Conservation (phyloP, 2,888 invertebrate species). For the Sphinx pinastri region DNA sequence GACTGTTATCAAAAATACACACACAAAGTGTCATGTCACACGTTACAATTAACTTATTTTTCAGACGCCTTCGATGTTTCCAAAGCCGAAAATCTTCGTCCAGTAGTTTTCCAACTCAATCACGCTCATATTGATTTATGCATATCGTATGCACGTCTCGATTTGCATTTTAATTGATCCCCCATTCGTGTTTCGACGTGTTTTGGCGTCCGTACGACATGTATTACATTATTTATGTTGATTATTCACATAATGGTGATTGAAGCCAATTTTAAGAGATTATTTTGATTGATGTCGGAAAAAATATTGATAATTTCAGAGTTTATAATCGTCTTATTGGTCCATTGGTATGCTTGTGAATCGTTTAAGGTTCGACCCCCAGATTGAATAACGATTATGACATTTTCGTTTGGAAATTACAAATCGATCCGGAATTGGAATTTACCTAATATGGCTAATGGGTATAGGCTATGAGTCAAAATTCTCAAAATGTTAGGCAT, state of each 20-base stretch:
- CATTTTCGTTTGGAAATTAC: background rate
- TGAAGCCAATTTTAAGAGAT: constrained; percentile 2
- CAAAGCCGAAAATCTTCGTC: background rate
- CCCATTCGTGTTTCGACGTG: constrained; percentile 3
- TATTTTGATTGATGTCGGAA: background rate
- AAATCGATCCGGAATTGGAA: too few species aligned
- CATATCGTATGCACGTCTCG: background rate
- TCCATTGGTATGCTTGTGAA: background rate
- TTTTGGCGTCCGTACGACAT: background rate
- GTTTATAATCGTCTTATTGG: too few species aligned
- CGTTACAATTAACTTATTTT: background rate
- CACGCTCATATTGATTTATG: constrained; percentile 11
- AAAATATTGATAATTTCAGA: background rate
- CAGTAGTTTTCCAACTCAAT: constrained; percentile 11
- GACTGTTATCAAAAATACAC: background rate
- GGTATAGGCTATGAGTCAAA: background rate
- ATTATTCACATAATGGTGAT: constrained; percentile 19
- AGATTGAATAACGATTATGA: background rate
- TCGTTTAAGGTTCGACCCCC: background rate
- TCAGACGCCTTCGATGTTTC: background rate
- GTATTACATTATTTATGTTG: constrained; percentile 20
- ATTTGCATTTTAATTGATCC: constrained; percentile 13
- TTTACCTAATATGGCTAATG: too few species aligned
- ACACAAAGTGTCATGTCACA: background rate
- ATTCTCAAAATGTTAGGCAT: background rate